These are phyloP conservation scores for Ennomos erosarius DNA, from an alignment of 2,888 invertebrate genomes.

Conservation along the genomic window DNA sequence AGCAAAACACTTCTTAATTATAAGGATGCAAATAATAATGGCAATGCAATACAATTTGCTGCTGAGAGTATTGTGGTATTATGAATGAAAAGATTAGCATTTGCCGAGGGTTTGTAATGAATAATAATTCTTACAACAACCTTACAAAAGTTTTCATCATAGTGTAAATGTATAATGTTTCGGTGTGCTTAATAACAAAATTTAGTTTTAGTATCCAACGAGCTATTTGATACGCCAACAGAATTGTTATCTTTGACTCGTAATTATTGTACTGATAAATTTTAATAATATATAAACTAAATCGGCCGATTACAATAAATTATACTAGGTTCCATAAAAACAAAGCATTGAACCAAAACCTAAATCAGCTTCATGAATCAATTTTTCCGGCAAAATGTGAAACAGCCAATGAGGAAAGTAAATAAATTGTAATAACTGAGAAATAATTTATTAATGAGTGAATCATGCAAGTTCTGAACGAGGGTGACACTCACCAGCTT, in stretches of 20 bases:
- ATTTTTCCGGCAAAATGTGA: background rate
- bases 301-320: conserved; percentile 26
- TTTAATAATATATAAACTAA: conserved; percentile 16
- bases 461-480: conserved; percentile 51
- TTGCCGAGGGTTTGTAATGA: conserved; percentile 6
- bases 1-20: conserved; percentile 31
- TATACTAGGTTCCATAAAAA: background rate
- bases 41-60: conserved; percentile 35
- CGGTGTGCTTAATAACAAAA: conserved; percentile 6
- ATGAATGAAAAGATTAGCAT: conserved; percentile 31
- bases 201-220: conserved; percentile 13
- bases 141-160: conserved; percentile 7
- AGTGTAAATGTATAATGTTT: conserved; percentile 12
- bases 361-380: conserved; percentile 19
- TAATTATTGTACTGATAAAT: conserved; percentile 35
- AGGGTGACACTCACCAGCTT: conserved; percentile 73
- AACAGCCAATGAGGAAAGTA: conserved; percentile 2
- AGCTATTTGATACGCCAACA: conserved; percentile 26
- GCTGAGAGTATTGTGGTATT: conserved; percentile 30
- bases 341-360: conserved; percentile 27
- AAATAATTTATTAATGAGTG: conserved; percentile 37
- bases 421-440: conserved; percentile 6
- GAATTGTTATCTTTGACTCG: conserved; percentile 25
- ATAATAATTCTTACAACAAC: conserved; percentile 22
- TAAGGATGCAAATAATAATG: conserved; percentile 37